Conservation (phyloP, 2,797 vertebrate genomes). For the Decapterus maruadsi region DNA sequence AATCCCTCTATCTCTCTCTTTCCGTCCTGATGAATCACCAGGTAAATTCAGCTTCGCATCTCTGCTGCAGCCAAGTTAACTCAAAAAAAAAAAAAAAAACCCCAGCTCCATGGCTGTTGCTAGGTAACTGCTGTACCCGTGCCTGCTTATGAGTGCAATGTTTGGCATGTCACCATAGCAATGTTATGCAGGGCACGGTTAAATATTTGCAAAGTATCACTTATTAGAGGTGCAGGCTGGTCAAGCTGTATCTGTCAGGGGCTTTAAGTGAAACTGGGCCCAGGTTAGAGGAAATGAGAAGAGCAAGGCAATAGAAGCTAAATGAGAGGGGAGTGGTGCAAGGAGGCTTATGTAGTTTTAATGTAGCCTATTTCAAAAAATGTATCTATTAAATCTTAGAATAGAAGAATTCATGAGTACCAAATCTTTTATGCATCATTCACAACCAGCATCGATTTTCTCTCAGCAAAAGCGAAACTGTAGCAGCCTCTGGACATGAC, state of each 20-base stretch:
- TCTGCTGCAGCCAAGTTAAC: slow-evolving; percentile 49
- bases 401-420: not conserved
- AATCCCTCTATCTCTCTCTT: slow-evolving; percentile 9
- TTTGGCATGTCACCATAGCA: slow-evolving; percentile 78
- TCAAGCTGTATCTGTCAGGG: slow-evolving; percentile 31
- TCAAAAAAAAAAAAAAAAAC: slow-evolving; percentile 29
- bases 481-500: not conserved
- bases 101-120: slow-evolving; percentile 61
- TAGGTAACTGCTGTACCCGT: slow-evolving; percentile 63
- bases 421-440: not conserved
- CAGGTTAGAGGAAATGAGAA: slow-evolving; percentile 32
- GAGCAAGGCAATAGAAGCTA: slow-evolving; percentile 4
- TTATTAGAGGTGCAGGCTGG: slow-evolving; percentile 57
- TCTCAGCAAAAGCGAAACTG: slow-evolving; percentile 40
- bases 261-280: slow-evolving; percentile 20
- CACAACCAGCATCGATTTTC: not conserved
- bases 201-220: slow-evolving; percentile 81
- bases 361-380: not conserved
- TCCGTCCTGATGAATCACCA: slow-evolving; percentile 53
- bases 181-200: slow-evolving; percentile 63
- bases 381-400: not conserved
- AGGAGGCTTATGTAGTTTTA: too few species aligned
- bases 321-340: not conserved
- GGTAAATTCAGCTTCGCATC: slow-evolving; percentile 47
- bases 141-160: slow-evolving; percentile 59